Evolutionary conservation across 2,888 invertebrate species (phyloP), one percentile per base, ranked within the genome.

Genomic region (Mythimna lalbum): DNA sequence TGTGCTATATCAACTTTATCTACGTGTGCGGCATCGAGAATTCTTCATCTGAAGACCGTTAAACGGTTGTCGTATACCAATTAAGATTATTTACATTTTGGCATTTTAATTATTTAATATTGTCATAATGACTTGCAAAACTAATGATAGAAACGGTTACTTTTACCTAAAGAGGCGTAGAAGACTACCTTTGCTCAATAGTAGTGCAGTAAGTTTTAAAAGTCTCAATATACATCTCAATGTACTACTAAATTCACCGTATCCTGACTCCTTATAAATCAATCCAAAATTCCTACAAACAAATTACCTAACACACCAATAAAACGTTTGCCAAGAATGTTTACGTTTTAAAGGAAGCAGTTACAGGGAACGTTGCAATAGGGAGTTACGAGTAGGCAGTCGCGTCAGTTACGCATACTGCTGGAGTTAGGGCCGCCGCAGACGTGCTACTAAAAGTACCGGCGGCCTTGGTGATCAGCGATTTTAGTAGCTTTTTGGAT

Each of bases 331-430:
- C 61, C 57, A 70, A 65, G 72, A 83, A 75, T 68, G 71, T 81
- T 76, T 78, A 69, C 64, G 73, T 77, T 81, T 77, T 64, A 76
- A 60, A 71, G 67, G 72, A 73, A 56, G 69, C 69, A 73, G 79
- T 79, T 79, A 82, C 81, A 80, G 64, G 79, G 81, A 84, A 86
- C 79, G 61, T 73, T 78, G 75, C 80, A 78, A 87, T 82, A 78
- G 72, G 76, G 78, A 83, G 81, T 85, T 82, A 86, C 72, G 81
- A 82, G 84, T 72, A 77, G 72, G 78, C 77, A 81, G 76, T 83
- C 75, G 80, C 82, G 86, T 87, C 84, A 84, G 92, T 88, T 89
- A 89, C 89, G 90, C 90, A 88, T 87, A 88, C 87, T 86, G 82
- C 85, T 78, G 86, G 80, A 65, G 77, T 78, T 69, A 65, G 50